Evolutionary conservation across 2,888 invertebrate genomes (phyloP), one percentile per base, ranked within the genome.

Genomic region (Heliconius erato): DNA sequence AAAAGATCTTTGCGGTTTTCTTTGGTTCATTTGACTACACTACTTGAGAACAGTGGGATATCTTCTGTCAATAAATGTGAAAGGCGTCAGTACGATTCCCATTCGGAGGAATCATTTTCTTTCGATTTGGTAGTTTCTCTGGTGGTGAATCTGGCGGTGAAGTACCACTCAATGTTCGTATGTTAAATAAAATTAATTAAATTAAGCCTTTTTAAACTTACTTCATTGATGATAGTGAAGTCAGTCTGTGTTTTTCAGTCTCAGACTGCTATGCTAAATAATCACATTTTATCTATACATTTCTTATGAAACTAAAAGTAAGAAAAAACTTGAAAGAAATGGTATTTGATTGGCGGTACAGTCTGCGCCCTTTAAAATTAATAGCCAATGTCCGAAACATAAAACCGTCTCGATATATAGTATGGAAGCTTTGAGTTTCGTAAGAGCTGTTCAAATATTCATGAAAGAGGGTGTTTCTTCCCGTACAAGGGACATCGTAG

Each of bases 401-500:
- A 44, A 65, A 28, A 68, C 59, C 59, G 63, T 77, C 26, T 76
- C 69, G 63, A 68, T 44, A 65, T 74, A 84, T 79, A 74, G 82
- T 83, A 81, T 79, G 79, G 69, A 82, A 80, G 78, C 84, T 85
- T 84, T 83, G 81, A 84, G 83, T 80, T 77, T 76, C 84, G 79
- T 85, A 86, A 85, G 79, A 82, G 83, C 82, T 84, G 80, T 83
- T 86, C 83, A 86, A 86, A 85, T 85, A 86, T 86, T 85, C 85
- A 85, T 85, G 85, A 76, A 74, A 74, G 74, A 82, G 81, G 83
- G 81, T 82, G 82, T 83, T 82, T 84, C 84, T 83, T 84, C 84
- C 79, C 80, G 83, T 80, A 79, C 63, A 72, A 84, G 83, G 83
- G 83, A 84, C 82, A 84, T 82, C 85, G 82, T 82, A 92, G 92